A percentile compares a stretch with the other conserved stretches of the same genome.
Evolutionary conservation across 2,113 vertebrate genomes (phyloP).

Genomic region (Motacilla alba): DNA sequence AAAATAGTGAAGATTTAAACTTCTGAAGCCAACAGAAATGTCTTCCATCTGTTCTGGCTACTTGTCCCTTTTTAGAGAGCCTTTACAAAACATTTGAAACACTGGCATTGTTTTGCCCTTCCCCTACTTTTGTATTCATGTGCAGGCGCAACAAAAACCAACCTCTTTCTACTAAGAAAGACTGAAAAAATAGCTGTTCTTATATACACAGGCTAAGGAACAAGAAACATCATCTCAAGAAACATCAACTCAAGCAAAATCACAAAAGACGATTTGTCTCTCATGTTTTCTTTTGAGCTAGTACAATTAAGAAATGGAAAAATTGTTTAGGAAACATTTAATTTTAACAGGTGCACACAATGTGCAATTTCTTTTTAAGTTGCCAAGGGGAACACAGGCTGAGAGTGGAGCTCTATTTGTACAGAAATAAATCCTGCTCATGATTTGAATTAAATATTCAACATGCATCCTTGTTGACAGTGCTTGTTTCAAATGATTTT

Average conservation of each 20-base stretch:
- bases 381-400: background rate
- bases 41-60: background rate
- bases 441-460: conserved; percentile 40
- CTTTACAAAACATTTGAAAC: background rate
- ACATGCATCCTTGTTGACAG: conserved; percentile 28
- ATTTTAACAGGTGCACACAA: conserved; percentile 46
- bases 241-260: background rate
- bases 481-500: conserved; percentile 43
- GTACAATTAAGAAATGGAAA: background rate
- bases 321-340: conserved; percentile 29
- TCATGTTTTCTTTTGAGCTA: background rate
- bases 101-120: background rate
- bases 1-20: background rate
- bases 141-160: background rate
- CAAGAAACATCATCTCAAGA: background rate
- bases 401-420: background rate
- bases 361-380: background rate
- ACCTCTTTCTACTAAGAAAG: background rate
- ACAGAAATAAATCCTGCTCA: background rate
- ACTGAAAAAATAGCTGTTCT: background rate
- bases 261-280: background rate
- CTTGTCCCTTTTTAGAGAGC: background rate
- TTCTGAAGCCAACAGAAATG: background rate
- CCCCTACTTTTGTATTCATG: background rate
- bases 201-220: background rate